Percentiles rank a stretch among this genome's conserved stretches.
Conservation (phyloP, 2,797 vertebrate genomes). For the Lithobates sylvaticus region DNA sequence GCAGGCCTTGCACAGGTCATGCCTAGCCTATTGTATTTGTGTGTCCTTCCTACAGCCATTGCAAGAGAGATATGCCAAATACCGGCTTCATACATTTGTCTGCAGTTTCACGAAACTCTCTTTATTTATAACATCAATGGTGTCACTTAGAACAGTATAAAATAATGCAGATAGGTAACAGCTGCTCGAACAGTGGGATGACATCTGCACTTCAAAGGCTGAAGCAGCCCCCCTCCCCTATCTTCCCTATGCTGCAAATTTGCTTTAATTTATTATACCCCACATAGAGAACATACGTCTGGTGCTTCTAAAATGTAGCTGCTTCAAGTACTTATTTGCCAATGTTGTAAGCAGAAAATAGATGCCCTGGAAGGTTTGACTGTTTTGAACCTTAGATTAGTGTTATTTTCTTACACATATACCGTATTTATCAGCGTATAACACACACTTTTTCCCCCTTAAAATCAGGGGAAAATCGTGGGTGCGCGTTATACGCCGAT, state of each 20-base stretch:
- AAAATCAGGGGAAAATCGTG: too few species aligned
- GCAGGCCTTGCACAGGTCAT: conserved; percentile 2
- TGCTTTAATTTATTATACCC: conserved; percentile 45
- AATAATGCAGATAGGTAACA: conserved; percentile 10
- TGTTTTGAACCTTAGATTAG: too few species aligned
- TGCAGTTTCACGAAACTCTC: neutral
- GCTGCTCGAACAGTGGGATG: conserved; percentile 45
- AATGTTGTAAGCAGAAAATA: neutral
- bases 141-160: neutral
- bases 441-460: too few species aligned
- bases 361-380: too few species aligned
- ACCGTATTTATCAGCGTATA: too few species aligned
- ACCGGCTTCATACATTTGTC: neutral
- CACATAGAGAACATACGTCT: conserved; percentile 21
- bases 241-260: conserved; percentile 9
- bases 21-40: neutral
- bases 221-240: neutral
- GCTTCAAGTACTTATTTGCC: conserved; percentile 8
- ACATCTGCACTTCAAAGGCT: conserved; percentile 15
- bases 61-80: neutral
- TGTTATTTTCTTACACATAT: too few species aligned
- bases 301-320: too few species aligned
- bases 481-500: too few species aligned
- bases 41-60: conserved; percentile 4
- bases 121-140: neutral